phyloP scores from a whole-genome alignment of 2,888 invertebrate species.

The Acleris sparsana region DNA sequence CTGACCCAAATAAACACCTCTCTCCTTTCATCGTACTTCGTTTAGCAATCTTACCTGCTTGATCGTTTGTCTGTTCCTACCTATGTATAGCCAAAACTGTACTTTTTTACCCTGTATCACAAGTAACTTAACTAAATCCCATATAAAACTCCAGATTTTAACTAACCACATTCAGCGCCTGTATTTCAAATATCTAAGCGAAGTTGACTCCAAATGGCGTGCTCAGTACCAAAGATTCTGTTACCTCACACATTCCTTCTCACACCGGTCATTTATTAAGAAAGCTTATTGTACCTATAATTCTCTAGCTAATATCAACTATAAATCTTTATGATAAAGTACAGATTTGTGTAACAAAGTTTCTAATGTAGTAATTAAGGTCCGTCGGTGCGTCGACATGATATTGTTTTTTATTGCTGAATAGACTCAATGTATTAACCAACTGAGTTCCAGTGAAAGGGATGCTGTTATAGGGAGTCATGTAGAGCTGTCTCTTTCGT shows the following conservation, averaged over 20 bases:
- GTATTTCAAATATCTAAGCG: too few relatives aligned
- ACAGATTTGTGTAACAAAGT: constrained; percentile 42
- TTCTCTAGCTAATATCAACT: constrained; percentile 42
- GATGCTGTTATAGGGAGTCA: too few relatives aligned
- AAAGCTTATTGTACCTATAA: constrained; percentile 65
- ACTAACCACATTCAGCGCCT: too few relatives aligned
- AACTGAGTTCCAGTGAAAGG: too few relatives aligned
- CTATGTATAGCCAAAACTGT: neutral
- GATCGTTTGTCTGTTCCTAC: too few relatives aligned
- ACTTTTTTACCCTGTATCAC: neutral
- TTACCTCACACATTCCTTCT: constrained; percentile 66
- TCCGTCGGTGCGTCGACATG: constrained; percentile 65
- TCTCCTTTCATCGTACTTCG: too few relatives aligned
- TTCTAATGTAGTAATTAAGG: constrained; percentile 68
- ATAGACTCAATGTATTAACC: constrained; percentile 59
- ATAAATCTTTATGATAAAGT: constrained; percentile 42
- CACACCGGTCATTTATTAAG: constrained; percentile 75
- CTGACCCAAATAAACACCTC: too few relatives aligned
- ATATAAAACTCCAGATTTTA: constrained; percentile 5
- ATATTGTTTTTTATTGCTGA: constrained; percentile 79
- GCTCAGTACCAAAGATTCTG: constrained; percentile 1
- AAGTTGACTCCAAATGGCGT: too few relatives aligned
- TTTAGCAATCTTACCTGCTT: too few relatives aligned
- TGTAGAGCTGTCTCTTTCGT: too few relatives aligned
- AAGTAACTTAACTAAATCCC: neutral